Evolutionary conservation across 2,797 vertebrate species (phyloP).

Genomic region (Channallabes apus): DNA sequence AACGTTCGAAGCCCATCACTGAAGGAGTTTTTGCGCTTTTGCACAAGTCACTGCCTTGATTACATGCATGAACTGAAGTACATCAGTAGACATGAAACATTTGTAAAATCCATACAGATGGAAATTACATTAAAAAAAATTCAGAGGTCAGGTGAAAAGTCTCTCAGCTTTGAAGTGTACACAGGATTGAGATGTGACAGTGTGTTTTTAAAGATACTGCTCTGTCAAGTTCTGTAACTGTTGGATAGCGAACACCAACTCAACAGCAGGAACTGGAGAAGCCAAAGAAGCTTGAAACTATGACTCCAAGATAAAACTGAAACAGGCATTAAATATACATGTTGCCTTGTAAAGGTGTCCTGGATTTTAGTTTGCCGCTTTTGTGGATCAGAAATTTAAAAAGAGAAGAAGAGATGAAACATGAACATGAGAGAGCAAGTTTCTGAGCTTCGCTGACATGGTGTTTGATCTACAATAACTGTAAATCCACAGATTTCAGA

Average conservation of each 20-base stretch:
- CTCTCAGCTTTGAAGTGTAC: constrained; percentile 73
- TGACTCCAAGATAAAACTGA: constrained; percentile 73
- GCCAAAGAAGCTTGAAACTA: constrained; percentile 52
- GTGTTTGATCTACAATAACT: constrained; percentile 53
- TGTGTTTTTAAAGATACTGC: constrained; percentile 76
- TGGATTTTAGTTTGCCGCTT: constrained; percentile 59
- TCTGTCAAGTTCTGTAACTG: constrained; percentile 73
- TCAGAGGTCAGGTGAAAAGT: constrained; percentile 28
- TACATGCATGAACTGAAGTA: constrained; percentile 46
- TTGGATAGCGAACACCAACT: constrained; percentile 72
- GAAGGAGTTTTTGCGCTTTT: not conserved
- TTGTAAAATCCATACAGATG: constrained; percentile 38
- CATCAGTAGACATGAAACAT: constrained; percentile 25
- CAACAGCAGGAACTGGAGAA: constrained; percentile 58
- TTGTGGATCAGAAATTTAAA: constrained; percentile 68
- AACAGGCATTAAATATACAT: constrained; percentile 77
- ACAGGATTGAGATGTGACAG: constrained; percentile 77
- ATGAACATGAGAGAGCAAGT: constrained; percentile 30
- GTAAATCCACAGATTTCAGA: constrained; percentile 44
- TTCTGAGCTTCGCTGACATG: constrained; percentile 37
- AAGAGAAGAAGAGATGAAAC: constrained; percentile 49
- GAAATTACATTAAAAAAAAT: constrained; percentile 44
- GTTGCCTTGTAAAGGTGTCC: constrained; percentile 68
- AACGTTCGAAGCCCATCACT: not conserved
- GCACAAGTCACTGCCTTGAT: constrained; percentile 9